phyloP scores from a whole-genome alignment of 2,797 vertebrate genomes.

The Melanotaenia boesemani region DNA sequence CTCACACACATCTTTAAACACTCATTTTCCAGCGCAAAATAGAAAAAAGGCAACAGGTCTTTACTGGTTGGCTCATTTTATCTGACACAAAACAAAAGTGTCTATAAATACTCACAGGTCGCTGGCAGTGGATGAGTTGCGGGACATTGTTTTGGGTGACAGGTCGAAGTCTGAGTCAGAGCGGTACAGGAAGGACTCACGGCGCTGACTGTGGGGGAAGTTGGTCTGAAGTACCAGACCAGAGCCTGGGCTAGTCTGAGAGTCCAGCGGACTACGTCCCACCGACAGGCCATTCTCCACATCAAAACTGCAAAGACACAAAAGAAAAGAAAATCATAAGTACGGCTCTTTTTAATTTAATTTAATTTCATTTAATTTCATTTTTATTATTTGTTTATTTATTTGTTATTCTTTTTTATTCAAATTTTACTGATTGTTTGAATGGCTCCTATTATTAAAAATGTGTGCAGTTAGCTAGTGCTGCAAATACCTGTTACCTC shows the following conservation, averaged over 20 bases:
- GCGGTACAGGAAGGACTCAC: slow-evolving; percentile 96
- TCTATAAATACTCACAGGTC: slow-evolving; percentile 89
- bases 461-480: neutral
- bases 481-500: neutral
- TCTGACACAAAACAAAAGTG: neutral
- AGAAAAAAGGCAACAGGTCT: neutral
- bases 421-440: neutral
- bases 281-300: slow-evolving; percentile 91
- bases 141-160: slow-evolving; percentile 92
- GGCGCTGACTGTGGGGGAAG: slow-evolving; percentile 89
- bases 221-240: slow-evolving; percentile 88
- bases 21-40: neutral
- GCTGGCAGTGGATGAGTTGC: slow-evolving; percentile 92
- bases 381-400: neutral
- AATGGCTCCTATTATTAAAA: neutral
- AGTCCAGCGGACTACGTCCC: slow-evolving; percentile 86
- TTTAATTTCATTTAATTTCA: too few relatives aligned
- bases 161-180: slow-evolving; percentile 96
- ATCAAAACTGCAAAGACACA: slow-evolving; percentile 86
- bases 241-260: slow-evolving; percentile 87
- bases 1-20: neutral
- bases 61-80: neutral
- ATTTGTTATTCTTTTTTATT: neutral
- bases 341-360: too few relatives aligned
- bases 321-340: slow-evolving; percentile 14